A percentile compares a stretch with the other conserved stretches of the same genome.
phyloP scores from a whole-genome alignment of 2,797 vertebrate genomes.

The Enteromius trimaculatus region DNA sequence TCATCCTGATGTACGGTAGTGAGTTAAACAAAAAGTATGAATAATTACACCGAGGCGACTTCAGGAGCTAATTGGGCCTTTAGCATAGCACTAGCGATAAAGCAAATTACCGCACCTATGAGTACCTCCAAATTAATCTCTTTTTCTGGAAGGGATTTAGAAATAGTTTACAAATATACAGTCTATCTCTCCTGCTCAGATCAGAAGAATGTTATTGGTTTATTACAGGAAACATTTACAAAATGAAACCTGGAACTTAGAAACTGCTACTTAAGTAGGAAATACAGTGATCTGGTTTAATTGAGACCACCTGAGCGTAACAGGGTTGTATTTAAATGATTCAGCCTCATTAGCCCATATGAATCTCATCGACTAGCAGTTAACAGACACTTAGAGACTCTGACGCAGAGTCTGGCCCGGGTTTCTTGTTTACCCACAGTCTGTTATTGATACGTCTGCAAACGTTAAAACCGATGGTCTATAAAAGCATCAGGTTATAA shows the following conservation, averaged over 20 bases:
- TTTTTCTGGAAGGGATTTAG: conserved; percentile 74
- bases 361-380: conserved; percentile 43
- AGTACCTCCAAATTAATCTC: conserved; percentile 78
- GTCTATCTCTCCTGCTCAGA: conserved; percentile 65
- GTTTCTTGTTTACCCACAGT: conserved; percentile 13
- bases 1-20: conserved; percentile 76
- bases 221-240: conserved; percentile 56
- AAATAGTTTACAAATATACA: conserved; percentile 68
- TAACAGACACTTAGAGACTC: conserved; percentile 34
- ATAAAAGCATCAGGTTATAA: conserved; percentile 51
- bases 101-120: conserved; percentile 76
- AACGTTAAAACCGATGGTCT: conserved; percentile 12
- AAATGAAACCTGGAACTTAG: conserved; percentile 55
- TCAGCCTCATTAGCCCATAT: conserved; percentile 54
- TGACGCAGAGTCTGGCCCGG: background rate
- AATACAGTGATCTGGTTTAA: conserved; percentile 45
- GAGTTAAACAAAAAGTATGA: conserved; percentile 75
- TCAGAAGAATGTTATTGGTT: conserved; percentile 62
- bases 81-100: conserved; percentile 75
- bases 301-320: conserved; percentile 43
- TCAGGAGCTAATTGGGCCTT: conserved; percentile 72
- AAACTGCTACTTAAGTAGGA: conserved; percentile 24
- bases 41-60: conserved; percentile 75
- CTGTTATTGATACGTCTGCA: conserved; percentile 46
- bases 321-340: conserved; percentile 48